Base-by-base conservation (phyloP, 2,113 vertebrate species). In the Podocnemis expansa region DNA sequence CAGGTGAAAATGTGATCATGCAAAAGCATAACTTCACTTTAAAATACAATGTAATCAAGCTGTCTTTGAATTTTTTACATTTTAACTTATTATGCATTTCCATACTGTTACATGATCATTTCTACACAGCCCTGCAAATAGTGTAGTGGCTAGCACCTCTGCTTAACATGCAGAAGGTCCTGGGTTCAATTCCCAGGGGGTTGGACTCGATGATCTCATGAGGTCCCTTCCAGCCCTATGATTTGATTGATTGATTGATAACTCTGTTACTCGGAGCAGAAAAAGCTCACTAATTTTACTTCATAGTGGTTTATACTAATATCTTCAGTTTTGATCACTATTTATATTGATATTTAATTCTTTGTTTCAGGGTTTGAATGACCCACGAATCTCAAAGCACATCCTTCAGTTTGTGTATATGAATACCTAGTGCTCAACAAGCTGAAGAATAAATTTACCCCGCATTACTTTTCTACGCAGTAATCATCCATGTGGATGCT, bases 31-130 rank as follows among this genome's bases (percentile, higher is more conserved):
- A 6, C 52, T 38, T 67, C 54, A 60, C 58, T 54, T 41, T 75
- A 80, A 90, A 94, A 84, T 6, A 85, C 45, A 82, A 2, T 8
- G 5, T 47, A 85, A 93, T 80, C 63, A 54, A 0, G 0, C 29
- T 5, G 1, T 45, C 70, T 75, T 51, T 54, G 73, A 92, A 56
- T 89, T 82, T 80, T n/a, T 60, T 87, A 63, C 34, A 58, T 60
- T 41, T 87, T 76, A 79, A 25, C 56, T 93, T 79, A 94, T 85
- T 82, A 92, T 76, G 84, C 47, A 24, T 38, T 94, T 58, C 82
- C 2, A 3, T 21, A 88, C 49, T 54, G 82, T 5, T 54, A 43
- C 60, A 89, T 47, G 49, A 84, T 91, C 17, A 60, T 76, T 90
- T 79, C 60, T 91, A 25, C 17, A 93, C 34, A 89, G 88, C 6